Evolutionary conservation across 2,113 vertebrate species (phyloP).

Genomic region (Mesitornis unicolor): DNA sequence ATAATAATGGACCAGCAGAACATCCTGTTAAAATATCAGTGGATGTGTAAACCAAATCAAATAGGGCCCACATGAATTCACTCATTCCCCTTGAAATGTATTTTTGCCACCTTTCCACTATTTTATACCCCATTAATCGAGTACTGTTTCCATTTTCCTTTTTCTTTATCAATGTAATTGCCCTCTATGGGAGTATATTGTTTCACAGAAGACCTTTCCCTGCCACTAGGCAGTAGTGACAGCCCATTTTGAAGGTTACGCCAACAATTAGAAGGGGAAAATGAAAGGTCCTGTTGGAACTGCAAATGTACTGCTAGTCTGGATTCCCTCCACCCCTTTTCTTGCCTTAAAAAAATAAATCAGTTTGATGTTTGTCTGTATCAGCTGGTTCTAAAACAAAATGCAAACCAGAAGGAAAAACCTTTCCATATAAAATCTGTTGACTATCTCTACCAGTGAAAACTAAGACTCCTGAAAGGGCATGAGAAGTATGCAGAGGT

Average conservation of each 20-base stretch:
- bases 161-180: background rate
- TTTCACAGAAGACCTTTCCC: background rate
- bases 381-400: background rate
- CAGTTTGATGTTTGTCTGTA: rapidly evolving
- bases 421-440: background rate
- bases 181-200: background rate
- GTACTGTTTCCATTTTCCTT: background rate
- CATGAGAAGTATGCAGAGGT: background rate
- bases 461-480: background rate
- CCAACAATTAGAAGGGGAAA: background rate
- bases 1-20: background rate
- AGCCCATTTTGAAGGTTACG: background rate
- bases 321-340: background rate
- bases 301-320: background rate
- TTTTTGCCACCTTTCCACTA: background rate
- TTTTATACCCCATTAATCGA: background rate
- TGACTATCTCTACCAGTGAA: background rate
- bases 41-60: background rate
- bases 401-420: background rate
- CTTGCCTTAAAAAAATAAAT: background rate
- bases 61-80: background rate
- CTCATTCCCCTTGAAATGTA: background rate
- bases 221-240: background rate
- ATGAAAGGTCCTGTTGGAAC: background rate
- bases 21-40: background rate